These are phyloP conservation scores for Pteromalus puparum DNA, from an alignment of 1,140 invertebrate genomes.

Conservation along the genomic window DNA sequence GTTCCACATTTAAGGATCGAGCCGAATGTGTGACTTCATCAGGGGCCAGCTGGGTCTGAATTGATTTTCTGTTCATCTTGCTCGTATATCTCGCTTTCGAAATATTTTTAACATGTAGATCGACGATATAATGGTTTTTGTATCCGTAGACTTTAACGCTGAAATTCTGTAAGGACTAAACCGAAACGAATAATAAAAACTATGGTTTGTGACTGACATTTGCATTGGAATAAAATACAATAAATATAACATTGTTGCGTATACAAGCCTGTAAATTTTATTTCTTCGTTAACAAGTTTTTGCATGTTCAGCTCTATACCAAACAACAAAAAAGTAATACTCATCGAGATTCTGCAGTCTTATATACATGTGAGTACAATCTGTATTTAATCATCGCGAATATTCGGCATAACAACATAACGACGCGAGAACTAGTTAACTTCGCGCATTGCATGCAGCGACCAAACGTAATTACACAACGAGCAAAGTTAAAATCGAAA, in stretches of 20 bases:
- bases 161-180: not conserved
- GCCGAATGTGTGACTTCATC: not conserved
- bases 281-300: no score
- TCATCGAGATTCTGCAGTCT: no score
- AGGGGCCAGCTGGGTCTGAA: conserved; percentile 14
- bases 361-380: not conserved
- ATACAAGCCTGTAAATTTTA: not conserved
- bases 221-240: not conserved
- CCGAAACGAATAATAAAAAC: not conserved
- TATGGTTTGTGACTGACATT: not conserved
- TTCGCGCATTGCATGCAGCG: not conserved
- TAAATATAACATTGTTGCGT: not conserved
- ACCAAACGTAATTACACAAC: not conserved
- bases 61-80: not conserved
- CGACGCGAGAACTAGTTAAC: no score
- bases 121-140: not conserved
- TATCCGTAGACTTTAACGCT: not conserved
- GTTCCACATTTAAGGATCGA: not conserved
- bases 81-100: not conserved
- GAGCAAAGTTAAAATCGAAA: not conserved
- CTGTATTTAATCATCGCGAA: not conserved
- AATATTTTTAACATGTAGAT: not conserved
- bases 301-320: no score
- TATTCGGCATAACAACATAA: not conserved
- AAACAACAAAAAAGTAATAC: no score